Evolutionary conservation across 1,140 invertebrate genomes (phyloP), one percentile per base, ranked within the genome.

Genomic region (Ceratosolen fusciceps): DNA sequence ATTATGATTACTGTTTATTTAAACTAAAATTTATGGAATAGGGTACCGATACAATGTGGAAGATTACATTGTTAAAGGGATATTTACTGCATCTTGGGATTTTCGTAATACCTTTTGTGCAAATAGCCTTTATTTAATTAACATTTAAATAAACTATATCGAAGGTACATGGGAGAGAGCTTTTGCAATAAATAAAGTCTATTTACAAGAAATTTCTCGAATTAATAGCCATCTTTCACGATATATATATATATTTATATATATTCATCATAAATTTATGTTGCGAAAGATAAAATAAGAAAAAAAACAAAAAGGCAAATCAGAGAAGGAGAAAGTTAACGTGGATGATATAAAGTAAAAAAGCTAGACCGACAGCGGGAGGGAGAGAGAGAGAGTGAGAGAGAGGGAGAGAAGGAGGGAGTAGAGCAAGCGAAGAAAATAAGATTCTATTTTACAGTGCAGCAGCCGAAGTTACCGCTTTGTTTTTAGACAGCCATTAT

Each of bases 401-500:
- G 5, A 47, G 56, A 74, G 49, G 60, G 31, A 37, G 37, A 43
- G 67, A 43, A 16, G 12, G 49, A 14, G 24, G 14, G 26, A 31
- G 68, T 31, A 26, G 16, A 58, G 52, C 1, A 68, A 47, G 2
- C 16, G 47, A 49, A 52, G 73, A 43, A 67, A 52, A 54, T 26
- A 68, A 68, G 21, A 76, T 29, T 39, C 29, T 62, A 39, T 56
- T 76, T 76, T 67, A 67, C 74, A 52, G 47, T 47, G 54, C 68
- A 67, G 68, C 74, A 67, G 47, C 62, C 62, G 9, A 56, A 76
- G 62, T 76, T 67, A 68, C 49, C 74, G 47, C 74, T 52, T 68
- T 76, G 74, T 76, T 76, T 76, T 68, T 76, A 60, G 74, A 56
- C 74, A 76, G 62, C 74, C 74, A 76, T 76, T 76, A 76, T 39